Conservation (phyloP, 2,888 invertebrate genomes). For the Parthenolecanium corni region DNA sequence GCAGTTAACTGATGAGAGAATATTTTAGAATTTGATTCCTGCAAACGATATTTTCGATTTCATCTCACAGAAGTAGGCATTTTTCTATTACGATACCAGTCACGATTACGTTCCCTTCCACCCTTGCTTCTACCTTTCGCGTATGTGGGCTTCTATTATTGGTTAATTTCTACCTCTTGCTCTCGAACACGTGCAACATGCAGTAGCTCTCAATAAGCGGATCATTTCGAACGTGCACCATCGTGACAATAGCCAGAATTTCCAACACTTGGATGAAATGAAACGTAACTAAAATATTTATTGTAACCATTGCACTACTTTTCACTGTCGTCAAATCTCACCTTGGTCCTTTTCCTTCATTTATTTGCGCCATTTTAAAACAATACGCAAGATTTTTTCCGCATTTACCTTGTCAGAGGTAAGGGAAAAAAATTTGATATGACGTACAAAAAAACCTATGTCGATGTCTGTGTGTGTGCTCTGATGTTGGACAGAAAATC, state of each 20-base stretch:
- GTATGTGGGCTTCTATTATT: slow-evolving; percentile 19
- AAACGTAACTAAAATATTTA: no score
- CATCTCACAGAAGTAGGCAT: not conserved
- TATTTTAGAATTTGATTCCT: no score
- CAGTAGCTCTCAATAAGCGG: no score
- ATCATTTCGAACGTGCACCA: no score
- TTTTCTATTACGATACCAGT: not conserved
- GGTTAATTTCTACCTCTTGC: not conserved
- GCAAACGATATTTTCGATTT: not conserved
- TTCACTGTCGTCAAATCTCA: no score
- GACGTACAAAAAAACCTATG: slow-evolving; percentile 9
- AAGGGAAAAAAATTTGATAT: slow-evolving; percentile 15
- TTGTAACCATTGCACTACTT: no score
- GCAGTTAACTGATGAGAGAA: no score
- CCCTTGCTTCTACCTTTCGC: not conserved
- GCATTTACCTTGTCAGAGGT: slow-evolving; percentile 22
- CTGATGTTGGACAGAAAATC: slow-evolving; percentile 12
- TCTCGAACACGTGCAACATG: not conserved
- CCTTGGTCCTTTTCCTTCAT: no score
- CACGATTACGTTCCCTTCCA: no score
- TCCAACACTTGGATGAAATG: no score
- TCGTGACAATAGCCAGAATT: no score
- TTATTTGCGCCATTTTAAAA: no score
- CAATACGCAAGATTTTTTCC: not conserved
- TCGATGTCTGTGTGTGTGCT: slow-evolving; percentile 7